These are phyloP conservation scores for Mormyrus hasselquistii DNA, from an alignment of 2,797 vertebrate species.

Conservation along the genomic window DNA sequence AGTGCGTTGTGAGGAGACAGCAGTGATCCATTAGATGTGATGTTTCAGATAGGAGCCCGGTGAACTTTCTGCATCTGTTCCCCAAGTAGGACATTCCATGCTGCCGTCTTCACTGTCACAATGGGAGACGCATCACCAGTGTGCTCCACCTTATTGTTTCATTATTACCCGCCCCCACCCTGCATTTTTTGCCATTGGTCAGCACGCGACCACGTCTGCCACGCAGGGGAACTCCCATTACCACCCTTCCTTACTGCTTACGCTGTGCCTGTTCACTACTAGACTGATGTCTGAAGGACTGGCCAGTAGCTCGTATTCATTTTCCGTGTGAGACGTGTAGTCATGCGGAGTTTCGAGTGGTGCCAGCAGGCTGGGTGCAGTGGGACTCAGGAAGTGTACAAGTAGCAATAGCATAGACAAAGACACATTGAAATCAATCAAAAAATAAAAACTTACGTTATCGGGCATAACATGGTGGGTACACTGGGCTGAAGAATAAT, in stretches of 20 bases:
- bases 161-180: slow-evolving; percentile 54
- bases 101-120: slow-evolving; percentile 68
- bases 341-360: neutral
- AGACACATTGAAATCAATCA: neutral
- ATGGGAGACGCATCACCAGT: slow-evolving; percentile 66
- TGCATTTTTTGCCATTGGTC: slow-evolving; percentile 53
- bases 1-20: slow-evolving; percentile 68
- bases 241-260: neutral
- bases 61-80: slow-evolving; percentile 53
- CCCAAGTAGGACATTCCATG: slow-evolving; percentile 66
- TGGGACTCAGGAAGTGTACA: neutral
- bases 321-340: neutral
- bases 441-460: neutral
- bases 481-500: neutral
- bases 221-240: neutral
- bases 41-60: slow-evolving; percentile 51
- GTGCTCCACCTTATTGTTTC: slow-evolving; percentile 56
- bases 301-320: neutral
- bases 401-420: neutral
- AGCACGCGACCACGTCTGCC: slow-evolving; percentile 30
- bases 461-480: neutral
- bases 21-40: slow-evolving; percentile 73
- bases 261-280: neutral
- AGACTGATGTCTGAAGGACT: neutral
- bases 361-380: neutral